phyloP scores from a whole-genome alignment of 2,888 invertebrate genomes.

The Slavum lentiscoides region DNA sequence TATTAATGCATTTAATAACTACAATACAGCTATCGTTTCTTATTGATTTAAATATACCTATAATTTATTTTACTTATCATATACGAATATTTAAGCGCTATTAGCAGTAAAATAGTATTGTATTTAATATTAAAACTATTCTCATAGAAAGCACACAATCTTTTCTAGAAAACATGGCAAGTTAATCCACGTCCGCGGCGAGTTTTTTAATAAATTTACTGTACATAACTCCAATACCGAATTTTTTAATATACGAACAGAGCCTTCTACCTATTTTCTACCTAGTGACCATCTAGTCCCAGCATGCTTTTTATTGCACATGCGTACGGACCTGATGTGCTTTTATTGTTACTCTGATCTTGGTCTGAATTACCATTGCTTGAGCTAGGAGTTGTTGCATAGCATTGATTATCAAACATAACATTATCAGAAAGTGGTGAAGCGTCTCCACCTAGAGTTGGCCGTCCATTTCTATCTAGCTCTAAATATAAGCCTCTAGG shows the following conservation, averaged over 20 bases:
- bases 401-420: conserved; percentile 93
- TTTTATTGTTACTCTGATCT: conserved; percentile 66
- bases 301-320: conserved; percentile 42
- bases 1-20: conserved; percentile 1
- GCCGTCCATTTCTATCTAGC: conserved; percentile 70
- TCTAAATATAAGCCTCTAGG: conserved; percentile 73
- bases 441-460: conserved; percentile 64
- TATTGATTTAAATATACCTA: conserved; percentile 3
- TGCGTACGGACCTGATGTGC: conserved; percentile 48
- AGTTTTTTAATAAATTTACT: conserved; percentile 16
- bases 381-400: conserved; percentile 91
- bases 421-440: conserved; percentile 92
- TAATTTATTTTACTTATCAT: background rate
- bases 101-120: background rate
- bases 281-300: conserved; percentile 27
- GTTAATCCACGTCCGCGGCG: background rate
- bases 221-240: background rate
- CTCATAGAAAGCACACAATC: conserved; percentile 2
- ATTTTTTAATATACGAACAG: background rate
- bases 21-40: conserved; percentile 15
- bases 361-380: conserved; percentile 91
- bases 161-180: background rate
- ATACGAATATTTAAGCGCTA: conserved; percentile 12
- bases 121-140: conserved; percentile 4
- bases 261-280: conserved; percentile 25